Evolutionary conservation across 1,140 invertebrate genomes (phyloP).

Genomic region (Formica exsecta): DNA sequence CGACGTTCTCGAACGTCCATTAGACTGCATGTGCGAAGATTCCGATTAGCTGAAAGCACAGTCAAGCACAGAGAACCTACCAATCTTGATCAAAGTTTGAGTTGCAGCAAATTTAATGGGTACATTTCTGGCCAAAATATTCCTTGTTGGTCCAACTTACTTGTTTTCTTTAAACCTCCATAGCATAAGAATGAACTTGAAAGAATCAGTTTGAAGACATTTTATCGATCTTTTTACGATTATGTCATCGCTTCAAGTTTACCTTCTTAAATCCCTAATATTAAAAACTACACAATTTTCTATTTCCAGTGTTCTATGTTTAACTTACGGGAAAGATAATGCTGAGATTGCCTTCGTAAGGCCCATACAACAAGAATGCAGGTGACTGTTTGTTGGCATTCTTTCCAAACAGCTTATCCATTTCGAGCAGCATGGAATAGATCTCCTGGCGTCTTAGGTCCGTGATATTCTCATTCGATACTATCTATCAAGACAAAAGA

Average conservation of each 20-base stretch:
- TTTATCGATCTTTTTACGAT: background rate
- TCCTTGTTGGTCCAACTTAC: background rate
- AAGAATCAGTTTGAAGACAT: background rate
- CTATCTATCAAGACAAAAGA: slow-evolving; percentile 84
- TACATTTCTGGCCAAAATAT: background rate
- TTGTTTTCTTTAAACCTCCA: background rate
- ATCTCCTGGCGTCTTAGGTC: slow-evolving; percentile 88
- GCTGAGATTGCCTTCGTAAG: slow-evolving; percentile 88
- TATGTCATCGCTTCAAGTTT: background rate
- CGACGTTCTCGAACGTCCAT: slow-evolving; percentile 63
- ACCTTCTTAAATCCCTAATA: background rate
- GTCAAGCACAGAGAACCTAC: background rate
- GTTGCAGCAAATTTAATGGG: background rate
- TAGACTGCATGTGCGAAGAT: slow-evolving; percentile 71
- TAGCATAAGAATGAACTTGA: background rate
- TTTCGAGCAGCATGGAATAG: slow-evolving; percentile 88
- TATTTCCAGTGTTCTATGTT: background rate
- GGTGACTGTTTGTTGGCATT: slow-evolving; percentile 87
- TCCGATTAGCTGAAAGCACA: background rate
- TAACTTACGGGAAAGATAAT: slow-evolving; percentile 89
- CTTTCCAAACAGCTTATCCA: slow-evolving; percentile 90
- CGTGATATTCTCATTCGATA: slow-evolving; percentile 87
- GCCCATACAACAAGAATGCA: slow-evolving; percentile 89
- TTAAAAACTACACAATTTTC: background rate
- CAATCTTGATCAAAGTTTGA: background rate